Conservation (phyloP, 2,113 vertebrate genomes). For the Chaenogobius annularis region DNA sequence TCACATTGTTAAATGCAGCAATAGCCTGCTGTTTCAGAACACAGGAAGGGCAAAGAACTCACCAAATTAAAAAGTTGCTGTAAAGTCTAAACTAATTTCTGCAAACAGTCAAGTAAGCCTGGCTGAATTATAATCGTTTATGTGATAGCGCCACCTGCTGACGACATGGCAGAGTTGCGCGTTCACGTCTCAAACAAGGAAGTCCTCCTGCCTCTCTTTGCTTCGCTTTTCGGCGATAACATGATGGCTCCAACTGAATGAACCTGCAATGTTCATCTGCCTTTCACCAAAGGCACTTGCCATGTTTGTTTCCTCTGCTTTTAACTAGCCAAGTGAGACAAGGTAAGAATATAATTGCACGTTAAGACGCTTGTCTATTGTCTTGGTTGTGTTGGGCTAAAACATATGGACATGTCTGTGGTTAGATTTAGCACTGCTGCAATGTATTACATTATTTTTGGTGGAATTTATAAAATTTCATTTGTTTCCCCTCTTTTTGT, state of each 20-base stretch:
- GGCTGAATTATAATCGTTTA: neutral
- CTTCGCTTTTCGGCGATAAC: neutral
- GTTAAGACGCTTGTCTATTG: neutral
- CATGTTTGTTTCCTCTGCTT: neutral
- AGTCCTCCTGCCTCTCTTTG: neutral
- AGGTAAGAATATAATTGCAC: neutral
- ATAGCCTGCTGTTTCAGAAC: neutral
- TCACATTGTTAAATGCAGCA: neutral
- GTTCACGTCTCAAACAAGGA: neutral
- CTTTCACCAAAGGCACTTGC: neutral
- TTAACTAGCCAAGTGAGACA: neutral
- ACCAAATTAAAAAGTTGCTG: neutral
- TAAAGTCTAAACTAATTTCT: neutral
- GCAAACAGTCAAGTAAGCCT: neutral
- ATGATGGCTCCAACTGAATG: neutral
- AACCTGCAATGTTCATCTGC: neutral
- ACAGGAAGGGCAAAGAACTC: neutral
- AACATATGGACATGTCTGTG: neutral
- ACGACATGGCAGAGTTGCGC: neutral
- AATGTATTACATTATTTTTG: neutral
- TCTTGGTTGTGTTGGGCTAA: neutral
- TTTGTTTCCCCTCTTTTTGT: neutral
- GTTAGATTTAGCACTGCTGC: neutral
- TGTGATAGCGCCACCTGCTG: constrained; percentile 45
- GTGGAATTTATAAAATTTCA: no score